A percentile compares a stretch with the other conserved stretches of the same genome.
phyloP scores from a whole-genome alignment of 1,140 invertebrate species.

The Zaprionus africanus region DNA sequence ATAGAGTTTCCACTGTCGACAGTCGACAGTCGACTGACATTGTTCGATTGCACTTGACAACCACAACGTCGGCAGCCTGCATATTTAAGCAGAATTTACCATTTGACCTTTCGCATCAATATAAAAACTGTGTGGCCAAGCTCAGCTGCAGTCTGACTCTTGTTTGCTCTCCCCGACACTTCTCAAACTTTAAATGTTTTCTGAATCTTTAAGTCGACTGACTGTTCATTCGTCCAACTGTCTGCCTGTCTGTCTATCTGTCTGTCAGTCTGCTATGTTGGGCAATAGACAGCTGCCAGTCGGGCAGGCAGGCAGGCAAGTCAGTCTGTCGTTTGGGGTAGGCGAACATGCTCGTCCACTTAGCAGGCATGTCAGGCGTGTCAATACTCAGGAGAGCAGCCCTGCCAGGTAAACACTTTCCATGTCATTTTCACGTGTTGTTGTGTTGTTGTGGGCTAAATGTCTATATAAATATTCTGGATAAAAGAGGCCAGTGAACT shows the following conservation, averaged over 20 bases:
- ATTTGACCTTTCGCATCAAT: constrained; percentile 58
- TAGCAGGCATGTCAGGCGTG: constrained; percentile 34
- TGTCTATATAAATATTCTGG: constrained; percentile 34
- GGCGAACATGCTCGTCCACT: constrained; percentile 25
- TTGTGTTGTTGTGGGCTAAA: constrained; percentile 36
- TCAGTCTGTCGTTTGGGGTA: not conserved
- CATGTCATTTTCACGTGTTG: constrained; percentile 39
- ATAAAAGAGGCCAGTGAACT: constrained; percentile 36
- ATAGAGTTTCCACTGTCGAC: constrained; percentile 8
- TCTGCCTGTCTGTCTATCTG: not conserved
- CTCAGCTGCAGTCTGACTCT: constrained; percentile 25
- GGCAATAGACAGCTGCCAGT: constrained; percentile 31
- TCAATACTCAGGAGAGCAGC: constrained; percentile 35
- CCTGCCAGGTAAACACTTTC: constrained; percentile 49
- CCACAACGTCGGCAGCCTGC: constrained; percentile 49
- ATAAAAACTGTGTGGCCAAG: constrained; percentile 10
- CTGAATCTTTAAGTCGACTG: constrained; percentile 24
- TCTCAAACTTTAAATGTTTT: constrained; percentile 39
- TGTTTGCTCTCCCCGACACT: constrained; percentile 23
- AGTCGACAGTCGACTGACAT: constrained; percentile 41
- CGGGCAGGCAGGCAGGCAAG: not conserved
- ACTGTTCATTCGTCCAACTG: not conserved
- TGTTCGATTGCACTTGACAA: constrained; percentile 72
- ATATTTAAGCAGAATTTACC: constrained; percentile 54
- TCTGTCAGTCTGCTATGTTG: not conserved